phyloP scores from a whole-genome alignment of 92 coral and sea anemone genomes.

The Epizoanthus scotinus region DNA sequence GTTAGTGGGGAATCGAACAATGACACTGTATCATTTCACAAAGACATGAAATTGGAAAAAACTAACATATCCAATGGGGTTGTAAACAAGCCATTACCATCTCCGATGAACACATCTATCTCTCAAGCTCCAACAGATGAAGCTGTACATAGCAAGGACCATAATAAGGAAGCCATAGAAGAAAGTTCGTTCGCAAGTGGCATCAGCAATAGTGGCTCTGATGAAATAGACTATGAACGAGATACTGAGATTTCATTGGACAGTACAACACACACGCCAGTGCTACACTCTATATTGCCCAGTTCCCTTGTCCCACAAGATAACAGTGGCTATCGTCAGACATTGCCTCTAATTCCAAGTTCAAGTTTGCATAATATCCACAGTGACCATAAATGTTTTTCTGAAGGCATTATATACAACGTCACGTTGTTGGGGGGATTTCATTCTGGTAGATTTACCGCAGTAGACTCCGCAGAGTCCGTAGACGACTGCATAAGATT shows the following conservation, averaged over 20 bases:
- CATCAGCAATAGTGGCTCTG: not conserved
- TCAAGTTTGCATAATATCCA: not conserved
- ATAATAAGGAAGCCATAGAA: not conserved
- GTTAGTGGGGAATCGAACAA: not conserved
- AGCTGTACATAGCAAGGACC: not conserved
- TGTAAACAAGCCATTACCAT: no score
- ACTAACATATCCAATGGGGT: not conserved
- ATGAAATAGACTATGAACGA: no score
- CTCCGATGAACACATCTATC: not conserved
- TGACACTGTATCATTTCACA: not conserved
- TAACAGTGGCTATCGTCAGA: not conserved
- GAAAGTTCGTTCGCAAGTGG: not conserved
- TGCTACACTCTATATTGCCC: not conserved
- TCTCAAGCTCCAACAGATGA: not conserved
- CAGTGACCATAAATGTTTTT: slow-evolving; percentile 30
- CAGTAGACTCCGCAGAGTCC: slow-evolving; percentile 53
- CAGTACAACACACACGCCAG: not conserved
- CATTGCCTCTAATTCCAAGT: no score
- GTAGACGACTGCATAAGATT: slow-evolving; percentile 64
- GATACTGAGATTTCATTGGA: no score
- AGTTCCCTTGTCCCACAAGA: not conserved
- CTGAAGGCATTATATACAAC: slow-evolving; percentile 46
- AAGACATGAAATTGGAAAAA: not conserved
- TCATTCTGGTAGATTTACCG: slow-evolving; percentile 72
- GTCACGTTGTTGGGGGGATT: slow-evolving; percentile 80